Base-by-base conservation (phyloP, 2,888 invertebrate genomes). In the Eristalis intricaria region DNA sequence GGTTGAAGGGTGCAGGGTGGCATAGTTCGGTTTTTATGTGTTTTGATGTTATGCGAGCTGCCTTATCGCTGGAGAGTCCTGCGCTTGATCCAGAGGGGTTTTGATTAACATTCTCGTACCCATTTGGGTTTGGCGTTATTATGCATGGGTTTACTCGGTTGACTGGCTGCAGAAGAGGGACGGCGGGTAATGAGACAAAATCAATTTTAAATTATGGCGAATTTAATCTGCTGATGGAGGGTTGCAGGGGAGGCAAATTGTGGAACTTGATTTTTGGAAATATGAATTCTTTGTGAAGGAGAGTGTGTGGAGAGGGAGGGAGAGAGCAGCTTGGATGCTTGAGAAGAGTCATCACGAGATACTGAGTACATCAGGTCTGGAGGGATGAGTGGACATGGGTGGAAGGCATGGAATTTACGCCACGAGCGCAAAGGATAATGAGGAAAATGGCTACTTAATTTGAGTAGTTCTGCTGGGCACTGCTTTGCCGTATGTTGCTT, bases 171-270 rank as follows among this genome's bases (percentile, higher is more conserved):
- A n/a, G 43, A 77, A 68, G 56, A 60, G 73, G 32, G 60, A 66
- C 35, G n/a, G 26, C 35, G 85, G 73, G 63, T 77, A 85, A 85
- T 85, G 82, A 82, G 82, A 85, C 82, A 73, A 82, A 85, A 74
- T 85, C 77, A 73, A 82, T 77, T 85, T 82, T 73, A 76, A 85
- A 81, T 68, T 77, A 71, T 77, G 73, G 50, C 50, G 50, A 50
- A 50, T 50, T 50, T 50, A 50, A 50, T 50, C 50, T 50, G 19
- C 19, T 10, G 50, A 50, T 50, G 50, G 50, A 19, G 19, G 50
- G 50, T 8, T 50, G 50, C 19, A 5, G n/a, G 11, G 38, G 38
- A 1, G 50, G 7, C 50, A 7, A 1, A 19, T n/a, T n/a, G n/a
- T 50, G 8, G 19, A 50, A 50, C 50, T 38, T 38, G 35, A 35